These are phyloP conservation scores for Allobates femoralis DNA, from an alignment of 2,797 vertebrate genomes.

Conservation along the genomic window DNA sequence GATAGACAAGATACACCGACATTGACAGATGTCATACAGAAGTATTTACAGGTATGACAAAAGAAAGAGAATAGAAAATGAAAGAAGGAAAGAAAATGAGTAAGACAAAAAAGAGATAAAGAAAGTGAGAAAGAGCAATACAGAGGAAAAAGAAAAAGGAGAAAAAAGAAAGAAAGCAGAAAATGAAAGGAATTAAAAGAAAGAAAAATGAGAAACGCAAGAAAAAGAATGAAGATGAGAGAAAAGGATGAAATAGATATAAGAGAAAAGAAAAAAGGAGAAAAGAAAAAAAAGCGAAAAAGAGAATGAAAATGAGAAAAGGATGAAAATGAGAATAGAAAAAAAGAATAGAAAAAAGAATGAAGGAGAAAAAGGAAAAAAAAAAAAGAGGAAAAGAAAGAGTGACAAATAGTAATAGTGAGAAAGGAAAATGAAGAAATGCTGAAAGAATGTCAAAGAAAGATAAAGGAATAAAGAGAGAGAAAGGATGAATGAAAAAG, in stretches of 20 bases:
- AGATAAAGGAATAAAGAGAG: background rate
- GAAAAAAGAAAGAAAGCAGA: too few species aligned
- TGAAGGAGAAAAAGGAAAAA: too few species aligned
- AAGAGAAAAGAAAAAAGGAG: background rate
- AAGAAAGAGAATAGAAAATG: background rate
- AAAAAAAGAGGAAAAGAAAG: too few species aligned
- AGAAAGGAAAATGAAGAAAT: background rate
- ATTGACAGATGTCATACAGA: background rate
- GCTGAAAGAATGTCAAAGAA: background rate
- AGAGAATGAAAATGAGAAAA: background rate
- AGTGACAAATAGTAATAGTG: too few species aligned
- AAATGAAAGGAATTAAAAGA: background rate
- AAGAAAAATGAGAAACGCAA: background rate
- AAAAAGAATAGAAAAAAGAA: background rate
- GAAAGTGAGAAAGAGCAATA: background rate
- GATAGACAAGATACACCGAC: background rate
- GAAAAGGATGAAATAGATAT: background rate
- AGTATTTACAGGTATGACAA: background rate
- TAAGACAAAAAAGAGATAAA: background rate
- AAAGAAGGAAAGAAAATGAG: background rate
- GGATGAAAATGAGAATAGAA: background rate
- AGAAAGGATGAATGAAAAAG: background rate
- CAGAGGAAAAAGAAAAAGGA: too few species aligned
- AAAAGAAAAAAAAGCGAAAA: background rate
- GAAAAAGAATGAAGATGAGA: background rate